Conservation (phyloP, 35 echinoderm and acorn worm genomes). For the Stichopus chloronotus region DNA sequence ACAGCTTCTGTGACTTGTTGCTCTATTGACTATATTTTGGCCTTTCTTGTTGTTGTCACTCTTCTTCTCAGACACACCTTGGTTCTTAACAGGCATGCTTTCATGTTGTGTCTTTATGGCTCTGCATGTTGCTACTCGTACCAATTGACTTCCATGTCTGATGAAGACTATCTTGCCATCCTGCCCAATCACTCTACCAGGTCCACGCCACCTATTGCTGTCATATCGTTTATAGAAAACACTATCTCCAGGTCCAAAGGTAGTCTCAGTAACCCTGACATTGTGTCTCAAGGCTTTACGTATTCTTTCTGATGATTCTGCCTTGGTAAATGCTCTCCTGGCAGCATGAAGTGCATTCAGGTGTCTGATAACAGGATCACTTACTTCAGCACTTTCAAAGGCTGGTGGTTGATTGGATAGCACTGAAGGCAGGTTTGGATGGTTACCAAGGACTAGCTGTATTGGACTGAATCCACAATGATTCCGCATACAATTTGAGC, state of each 20-base stretch:
- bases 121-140: conserved; percentile 57
- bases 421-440: background rate
- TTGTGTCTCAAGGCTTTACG: too few species aligned
- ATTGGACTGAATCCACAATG: too few species aligned
- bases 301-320: too few species aligned
- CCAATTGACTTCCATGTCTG: conserved; percentile 47
- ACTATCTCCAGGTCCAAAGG: conserved; percentile 9
- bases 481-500: conserved; percentile 20
- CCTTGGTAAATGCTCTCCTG: background rate
- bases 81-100: too few species aligned
- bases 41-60: too few species aligned
- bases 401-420: background rate
- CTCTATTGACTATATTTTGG: too few species aligned
- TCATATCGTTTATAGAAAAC: conserved; percentile 61
- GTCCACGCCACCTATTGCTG: conserved; percentile 50
- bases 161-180: conserved; percentile 58
- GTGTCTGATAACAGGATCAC: too few species aligned
- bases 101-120: conserved; percentile 37
- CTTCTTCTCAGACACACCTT: too few species aligned
- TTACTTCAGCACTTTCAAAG: background rate
- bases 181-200: conserved; percentile 61
- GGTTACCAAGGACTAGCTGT: background rate
- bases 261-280: background rate
- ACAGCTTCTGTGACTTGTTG: background rate
- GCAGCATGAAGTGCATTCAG: conserved; percentile 14